phyloP scores from a whole-genome alignment of 2,888 invertebrate species.

The Parnassius smintheus region DNA sequence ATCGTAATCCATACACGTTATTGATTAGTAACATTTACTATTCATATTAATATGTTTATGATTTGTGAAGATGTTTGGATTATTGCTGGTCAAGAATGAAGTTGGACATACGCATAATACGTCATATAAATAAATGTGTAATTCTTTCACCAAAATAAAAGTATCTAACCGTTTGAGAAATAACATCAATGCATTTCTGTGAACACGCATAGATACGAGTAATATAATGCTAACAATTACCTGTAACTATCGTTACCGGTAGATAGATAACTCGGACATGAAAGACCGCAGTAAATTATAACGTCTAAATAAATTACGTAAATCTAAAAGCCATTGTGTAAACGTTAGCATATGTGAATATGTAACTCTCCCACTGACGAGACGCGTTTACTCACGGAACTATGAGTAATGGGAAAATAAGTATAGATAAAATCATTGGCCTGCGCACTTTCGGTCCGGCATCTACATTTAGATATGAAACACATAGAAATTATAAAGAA shows the following conservation, averaged over 20 bases:
- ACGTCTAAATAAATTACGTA: slow-evolving; percentile 19
- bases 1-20: no score
- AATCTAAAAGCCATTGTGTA: slow-evolving; percentile 18
- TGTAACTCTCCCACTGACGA: slow-evolving; percentile 24
- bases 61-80: no score
- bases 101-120: no score
- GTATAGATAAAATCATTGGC: slow-evolving; percentile 25
- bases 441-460: slow-evolving; percentile 14
- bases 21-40: no score
- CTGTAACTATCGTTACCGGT: background rate
- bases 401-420: slow-evolving; percentile 28
- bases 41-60: no score
- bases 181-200: no score
- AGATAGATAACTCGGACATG: slow-evolving; percentile 17
- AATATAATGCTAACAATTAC: no score
- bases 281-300: slow-evolving; percentile 19
- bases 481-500: background rate
- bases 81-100: no score
- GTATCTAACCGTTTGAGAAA: no score
- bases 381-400: slow-evolving; percentile 27
- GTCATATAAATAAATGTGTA: no score
- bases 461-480: slow-evolving; percentile 12
- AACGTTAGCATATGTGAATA: slow-evolving; percentile 25
- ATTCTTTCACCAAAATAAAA: no score
- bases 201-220: no score